Evolutionary conservation across 2,888 invertebrate genomes (phyloP), one percentile per base, ranked within the genome.

Genomic region (Mesodorylaimus sp.): DNA sequence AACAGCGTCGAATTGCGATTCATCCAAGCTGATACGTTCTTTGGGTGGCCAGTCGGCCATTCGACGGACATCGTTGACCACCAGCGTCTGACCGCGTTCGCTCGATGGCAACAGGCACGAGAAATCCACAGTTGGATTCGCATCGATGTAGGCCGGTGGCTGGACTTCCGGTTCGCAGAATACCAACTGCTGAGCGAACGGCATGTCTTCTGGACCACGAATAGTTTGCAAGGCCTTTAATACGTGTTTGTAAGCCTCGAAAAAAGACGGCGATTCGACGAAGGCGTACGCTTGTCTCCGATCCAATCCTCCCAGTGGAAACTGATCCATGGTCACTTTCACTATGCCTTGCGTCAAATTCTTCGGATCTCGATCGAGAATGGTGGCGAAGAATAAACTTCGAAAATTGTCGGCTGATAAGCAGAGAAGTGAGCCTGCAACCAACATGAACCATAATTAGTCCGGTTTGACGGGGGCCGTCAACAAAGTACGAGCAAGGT

Each of bases 231-330:
- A 63, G n/a, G 78, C 80, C 56, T 73, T 74, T 48, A 83, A 69
- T 0, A 83, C 80, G 60, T 80, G 77, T 54, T 78, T 74, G 62
- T 84, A 85, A 0, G 84, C 81, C 61, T 84, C 84, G 62, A 84
- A 83, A 65, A 79, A 86, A 0, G 80, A 77, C 47, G 77, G 77
- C 47, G 81, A 79, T 64, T 84, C 83, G 2, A 81, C n/a, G n/a
- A n/a, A n/a, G n/a, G n/a, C n/a, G n/a, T n/a, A n/a, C n/a, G n/a
- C n/a, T n/a, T n/a, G n/a, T n/a, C n/a, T n/a, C n/a, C n/a, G n/a
- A n/a, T n/a, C n/a, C n/a, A n/a, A n/a, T n/a, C n/a, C n/a, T n/a
- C n/a, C n/a, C n/a, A n/a, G n/a, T n/a, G n/a, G n/a, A n/a, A n/a
- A n/a, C n/a, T n/a, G n/a, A n/a, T n/a, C n/a, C n/a, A n/a, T n/a